These are phyloP conservation scores for Agriopis leucophaearia DNA, from an alignment of 2,888 invertebrate genomes.

Conservation along the genomic window DNA sequence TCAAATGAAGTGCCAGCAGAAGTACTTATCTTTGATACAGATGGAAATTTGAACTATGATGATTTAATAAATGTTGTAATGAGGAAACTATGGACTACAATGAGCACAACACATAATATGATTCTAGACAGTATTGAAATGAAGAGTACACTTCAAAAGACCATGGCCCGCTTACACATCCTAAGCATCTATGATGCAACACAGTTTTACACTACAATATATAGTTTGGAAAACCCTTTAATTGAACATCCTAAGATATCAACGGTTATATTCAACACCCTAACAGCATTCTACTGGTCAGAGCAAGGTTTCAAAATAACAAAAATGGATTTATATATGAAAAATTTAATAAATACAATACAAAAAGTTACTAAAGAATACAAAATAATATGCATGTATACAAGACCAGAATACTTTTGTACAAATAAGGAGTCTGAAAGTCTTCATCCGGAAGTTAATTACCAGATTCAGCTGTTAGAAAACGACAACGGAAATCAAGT, in stretches of 20 bases:
- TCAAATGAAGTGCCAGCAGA: conserved; percentile 63
- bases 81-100: conserved; percentile 44
- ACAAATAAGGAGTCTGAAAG: conserved; percentile 68
- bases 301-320: conserved; percentile 77
- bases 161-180: conserved; percentile 63
- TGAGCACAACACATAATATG: conserved; percentile 2
- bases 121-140: conserved; percentile 38
- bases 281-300: conserved; percentile 84
- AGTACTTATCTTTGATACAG: conserved; percentile 74
- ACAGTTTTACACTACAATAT: conserved; percentile 74
- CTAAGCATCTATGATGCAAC: conserved; percentile 73
- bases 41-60: conserved; percentile 71
- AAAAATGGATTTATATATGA: conserved; percentile 83
- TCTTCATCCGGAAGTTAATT: conserved; percentile 67
- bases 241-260: conserved; percentile 69
- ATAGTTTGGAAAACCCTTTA: conserved; percentile 75
- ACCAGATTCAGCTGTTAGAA: conserved; percentile 66
- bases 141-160: conserved; percentile 49
- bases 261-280: conserved; percentile 74
- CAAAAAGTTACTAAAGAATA: conserved; percentile 79
- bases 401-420: conserved; percentile 81
- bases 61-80: conserved; percentile 52
- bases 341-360: conserved; percentile 71
- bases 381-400: conserved; percentile 82
- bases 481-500: conserved; percentile 45